A percentile compares a stretch with the other conserved stretches of the same genome.
phyloP scores from a whole-genome alignment of 1,140 invertebrate species.

The Saccostrea glomerata region DNA sequence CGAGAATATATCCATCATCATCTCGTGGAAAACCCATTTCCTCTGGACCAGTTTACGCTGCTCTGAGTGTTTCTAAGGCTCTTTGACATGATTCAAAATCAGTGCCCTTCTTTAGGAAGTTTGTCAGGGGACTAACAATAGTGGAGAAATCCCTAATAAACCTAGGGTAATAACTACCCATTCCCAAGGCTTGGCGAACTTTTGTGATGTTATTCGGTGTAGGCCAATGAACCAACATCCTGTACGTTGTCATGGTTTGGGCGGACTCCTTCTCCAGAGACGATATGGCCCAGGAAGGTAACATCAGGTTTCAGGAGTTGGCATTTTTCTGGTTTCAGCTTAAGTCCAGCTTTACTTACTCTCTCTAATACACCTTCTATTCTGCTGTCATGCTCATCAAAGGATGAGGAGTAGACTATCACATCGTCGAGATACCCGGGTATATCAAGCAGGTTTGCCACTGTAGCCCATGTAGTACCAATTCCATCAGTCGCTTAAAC shows the following conservation, averaged over 20 bases:
- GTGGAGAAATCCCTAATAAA: constrained; percentile 56
- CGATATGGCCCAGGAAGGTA: constrained; percentile 55
- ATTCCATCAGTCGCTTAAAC: constrained; percentile 58
- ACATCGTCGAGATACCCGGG: constrained; percentile 62
- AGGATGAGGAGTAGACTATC: constrained; percentile 49
- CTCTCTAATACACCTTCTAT: constrained; percentile 50
- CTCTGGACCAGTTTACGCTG: constrained; percentile 50
- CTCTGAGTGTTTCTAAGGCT: constrained; percentile 58
- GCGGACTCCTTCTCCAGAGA: constrained; percentile 37
- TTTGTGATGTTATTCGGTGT: constrained; percentile 52
- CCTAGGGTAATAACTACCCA: constrained; percentile 56
- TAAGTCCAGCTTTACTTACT: too few species aligned
- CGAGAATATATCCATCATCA: constrained; percentile 60
- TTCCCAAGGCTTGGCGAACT: constrained; percentile 58
- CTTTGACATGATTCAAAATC: constrained; percentile 54
- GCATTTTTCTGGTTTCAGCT: constrained; percentile 51
- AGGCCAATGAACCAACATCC: constrained; percentile 50
- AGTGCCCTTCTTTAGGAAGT: constrained; percentile 51
- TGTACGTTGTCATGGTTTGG: constrained; percentile 48
- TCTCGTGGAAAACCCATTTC: constrained; percentile 52
- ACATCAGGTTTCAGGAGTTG: constrained; percentile 58
- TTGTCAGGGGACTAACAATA: constrained; percentile 54
- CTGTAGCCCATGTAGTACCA: constrained; percentile 41
- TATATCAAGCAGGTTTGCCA: constrained; percentile 49
- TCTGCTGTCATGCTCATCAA: constrained; percentile 33